Percentiles rank a stretch among this genome's conserved stretches.
These are phyloP conservation scores for Trididemnum nubilum DNA, from an alignment of 23 tunicate species.

Conservation along the genomic window DNA sequence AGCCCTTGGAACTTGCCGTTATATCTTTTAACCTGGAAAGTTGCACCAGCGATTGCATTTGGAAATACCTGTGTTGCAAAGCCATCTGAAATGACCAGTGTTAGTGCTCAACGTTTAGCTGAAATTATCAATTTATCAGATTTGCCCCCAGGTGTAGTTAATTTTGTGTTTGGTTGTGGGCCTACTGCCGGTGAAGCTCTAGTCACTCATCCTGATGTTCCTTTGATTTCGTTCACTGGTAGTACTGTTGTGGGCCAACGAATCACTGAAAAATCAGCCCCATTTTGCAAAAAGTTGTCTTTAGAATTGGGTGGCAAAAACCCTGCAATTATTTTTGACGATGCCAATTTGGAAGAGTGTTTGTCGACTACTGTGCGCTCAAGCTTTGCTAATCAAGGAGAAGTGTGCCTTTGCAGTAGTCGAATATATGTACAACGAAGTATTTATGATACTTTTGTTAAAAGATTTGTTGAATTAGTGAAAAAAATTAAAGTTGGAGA, in stretches of 20 bases:
- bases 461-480: constrained; percentile 34
- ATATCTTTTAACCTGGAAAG: constrained; percentile 89
- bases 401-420: constrained; percentile 88
- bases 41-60: constrained; percentile 92
- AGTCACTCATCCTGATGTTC: constrained; percentile 66
- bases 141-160: constrained; percentile 87
- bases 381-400: constrained; percentile 94
- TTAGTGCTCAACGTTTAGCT: constrained; percentile 69
- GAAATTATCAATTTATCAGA: constrained; percentile 56
- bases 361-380: constrained; percentile 42
- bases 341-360: constrained; percentile 58
- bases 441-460: constrained; percentile 60
- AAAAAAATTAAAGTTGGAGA: constrained; percentile 57
- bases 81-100: constrained; percentile 88
- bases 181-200: constrained; percentile 74
- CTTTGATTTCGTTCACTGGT: constrained; percentile 87
- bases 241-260: constrained; percentile 74
- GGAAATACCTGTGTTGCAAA: constrained; percentile 98
- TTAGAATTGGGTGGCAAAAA: constrained; percentile 96
- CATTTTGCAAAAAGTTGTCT: constrained; percentile 60
- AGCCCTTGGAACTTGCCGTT: constrained; percentile 96
- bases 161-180: constrained; percentile 85
- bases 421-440: constrained; percentile 66
- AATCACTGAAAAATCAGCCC: constrained; percentile 63
- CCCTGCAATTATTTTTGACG: constrained; percentile 77